Percentiles rank a stretch among this genome's conserved stretches.
Conservation (phyloP, 2,797 vertebrate species). For the Peromyscus eremicus region DNA sequence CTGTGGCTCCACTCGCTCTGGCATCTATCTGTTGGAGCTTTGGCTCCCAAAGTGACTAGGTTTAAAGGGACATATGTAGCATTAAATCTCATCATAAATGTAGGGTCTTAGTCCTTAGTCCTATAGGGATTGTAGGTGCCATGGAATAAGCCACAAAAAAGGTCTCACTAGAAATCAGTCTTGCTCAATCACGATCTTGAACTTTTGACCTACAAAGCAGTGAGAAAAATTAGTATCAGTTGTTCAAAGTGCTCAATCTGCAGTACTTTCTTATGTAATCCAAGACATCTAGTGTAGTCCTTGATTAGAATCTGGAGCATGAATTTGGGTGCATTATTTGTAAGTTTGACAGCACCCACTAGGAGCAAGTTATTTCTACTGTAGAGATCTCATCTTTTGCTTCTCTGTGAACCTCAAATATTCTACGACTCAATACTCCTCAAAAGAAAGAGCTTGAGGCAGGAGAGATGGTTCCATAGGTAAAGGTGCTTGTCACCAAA, state of each 20-base stretch:
- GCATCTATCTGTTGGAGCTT: not conserved
- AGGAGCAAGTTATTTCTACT: not conserved
- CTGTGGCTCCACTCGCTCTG: not conserved
- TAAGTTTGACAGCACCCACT: not conserved
- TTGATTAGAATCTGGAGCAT: not conserved
- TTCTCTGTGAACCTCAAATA: not conserved
- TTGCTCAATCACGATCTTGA: not conserved
- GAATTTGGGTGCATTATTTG: not conserved
- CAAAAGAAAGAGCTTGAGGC: not conserved
- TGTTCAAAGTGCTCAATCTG: not conserved
- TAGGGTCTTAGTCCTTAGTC: not conserved
- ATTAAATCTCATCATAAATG: not conserved
- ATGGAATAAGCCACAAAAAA: not conserved
- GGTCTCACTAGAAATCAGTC: not conserved
- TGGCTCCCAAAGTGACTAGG: not conserved
- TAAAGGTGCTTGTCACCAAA: not conserved
- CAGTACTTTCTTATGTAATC: not conserved
- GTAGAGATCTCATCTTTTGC: not conserved
- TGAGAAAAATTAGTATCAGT: not conserved
- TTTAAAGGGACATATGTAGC: not conserved
- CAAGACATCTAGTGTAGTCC: not conserved
- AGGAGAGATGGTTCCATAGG: not conserved
- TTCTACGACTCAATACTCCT: not conserved
- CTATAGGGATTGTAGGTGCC: not conserved
- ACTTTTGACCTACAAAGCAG: not conserved